Base-by-base conservation (phyloP, 2,888 invertebrate genomes). In the Drosophila trichaetosa region DNA sequence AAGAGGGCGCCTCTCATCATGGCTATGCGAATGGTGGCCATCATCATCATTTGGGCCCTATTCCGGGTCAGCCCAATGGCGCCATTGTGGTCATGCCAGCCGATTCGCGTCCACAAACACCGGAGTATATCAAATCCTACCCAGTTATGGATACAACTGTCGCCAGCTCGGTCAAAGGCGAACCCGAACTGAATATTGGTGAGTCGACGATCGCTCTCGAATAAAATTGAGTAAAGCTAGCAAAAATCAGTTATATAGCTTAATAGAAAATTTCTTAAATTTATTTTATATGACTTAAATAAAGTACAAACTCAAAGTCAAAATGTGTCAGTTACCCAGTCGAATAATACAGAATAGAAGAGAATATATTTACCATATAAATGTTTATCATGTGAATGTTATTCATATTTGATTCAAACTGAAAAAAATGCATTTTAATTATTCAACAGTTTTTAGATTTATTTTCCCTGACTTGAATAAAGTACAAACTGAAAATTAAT, bases 131-230 rank as follows among this genome's bases (percentile, higher is more conserved):
- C 24, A 92, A 93, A 84, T 92, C 92, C 34, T 93, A 93, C 90
- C 93, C 93, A 66, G 93, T 93, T 69, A 93, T 93, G 93, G 93
- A 93, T 91, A 93, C 93, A 69, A 93, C 93, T 69, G 93, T 93
- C 69, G 93, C 93, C 69, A 93, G 93, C 79, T 93, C 93, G 64
- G 87, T 93, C 24, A 93, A 93, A 76, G 93, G 93, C 4, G 93
- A 93, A 71, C 93, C 93, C 4, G 93, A 93, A 76, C 84, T 93
- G 10, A 93, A 93, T 84, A 93, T 93, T 82, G 93, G 93, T 93
- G 89, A 90, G 90, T 84, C 53, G 24, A 2, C 27, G 46, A 31
- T 46, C 33, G 11, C 34, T 1, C 24, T 33, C 33, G 13, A 29
- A 31, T 13, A 3, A 10, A 18, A 1, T 31, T 49, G 27, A 40